A percentile compares a stretch with the other conserved stretches of the same genome.
Conservation (phyloP, 2,113 vertebrate species). For the Sigmodon hispidus region DNA sequence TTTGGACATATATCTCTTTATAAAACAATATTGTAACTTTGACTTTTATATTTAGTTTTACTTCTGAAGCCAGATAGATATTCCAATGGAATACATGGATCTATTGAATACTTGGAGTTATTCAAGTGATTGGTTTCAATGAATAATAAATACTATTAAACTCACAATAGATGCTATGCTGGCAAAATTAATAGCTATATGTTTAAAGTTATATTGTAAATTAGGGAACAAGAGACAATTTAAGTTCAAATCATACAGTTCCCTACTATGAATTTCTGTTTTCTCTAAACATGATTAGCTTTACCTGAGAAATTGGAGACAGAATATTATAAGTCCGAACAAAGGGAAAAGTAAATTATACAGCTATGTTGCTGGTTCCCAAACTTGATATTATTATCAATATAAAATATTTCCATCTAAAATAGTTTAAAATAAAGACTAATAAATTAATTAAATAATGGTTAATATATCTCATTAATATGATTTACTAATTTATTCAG, state of each 20-base stretch:
- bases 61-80: not conserved
- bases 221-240: not conserved
- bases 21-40: not conserved
- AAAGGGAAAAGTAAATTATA: not conserved
- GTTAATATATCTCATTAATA: not conserved
- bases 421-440: not conserved
- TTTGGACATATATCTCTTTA: not conserved
- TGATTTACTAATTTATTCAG: not conserved
- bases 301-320: not conserved
- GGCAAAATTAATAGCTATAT: not conserved
- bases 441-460: not conserved
- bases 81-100: accelerated
- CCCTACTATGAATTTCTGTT: not conserved
- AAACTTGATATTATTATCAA: not conserved
- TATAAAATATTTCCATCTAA: not conserved
- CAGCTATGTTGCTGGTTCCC: not conserved
- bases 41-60: not conserved
- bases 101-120: not conserved
- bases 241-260: not conserved
- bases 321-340: not conserved
- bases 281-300: not conserved
- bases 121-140: not conserved
- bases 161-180: not conserved
- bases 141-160: not conserved
- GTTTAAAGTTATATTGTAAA: not conserved